Percentiles rank a stretch among this genome's conserved stretches.
Evolutionary conservation across 2,888 invertebrate genomes (phyloP).

Genomic region (Tinea trinotella): DNA sequence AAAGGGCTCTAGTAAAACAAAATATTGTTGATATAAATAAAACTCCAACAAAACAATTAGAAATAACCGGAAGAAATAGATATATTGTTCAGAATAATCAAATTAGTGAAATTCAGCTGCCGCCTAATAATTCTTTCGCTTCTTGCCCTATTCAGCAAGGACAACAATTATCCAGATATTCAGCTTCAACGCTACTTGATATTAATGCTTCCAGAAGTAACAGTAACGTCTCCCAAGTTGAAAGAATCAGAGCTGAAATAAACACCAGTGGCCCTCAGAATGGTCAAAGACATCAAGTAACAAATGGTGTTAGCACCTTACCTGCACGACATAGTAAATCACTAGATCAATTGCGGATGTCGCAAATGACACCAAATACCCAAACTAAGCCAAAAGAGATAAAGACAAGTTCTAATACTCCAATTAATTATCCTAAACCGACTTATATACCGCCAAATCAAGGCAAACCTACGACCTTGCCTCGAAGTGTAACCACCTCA

Average conservation of each 20-base stretch:
- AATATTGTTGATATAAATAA: conserved; percentile 52
- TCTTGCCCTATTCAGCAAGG: conserved; percentile 61
- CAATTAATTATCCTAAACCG: conserved; percentile 60
- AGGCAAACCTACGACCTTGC: conserved; percentile 61
- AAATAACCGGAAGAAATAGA: conserved; percentile 62
- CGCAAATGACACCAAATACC: conserved; percentile 49
- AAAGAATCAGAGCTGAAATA: conserved; percentile 42
- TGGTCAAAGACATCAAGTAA: conserved; percentile 51
- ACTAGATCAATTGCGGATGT: conserved; percentile 81
- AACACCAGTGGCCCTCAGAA: conserved; percentile 37
- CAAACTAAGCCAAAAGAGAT: conserved; percentile 45
- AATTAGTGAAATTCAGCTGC: conserved; percentile 66
- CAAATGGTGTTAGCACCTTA: conserved; percentile 66
- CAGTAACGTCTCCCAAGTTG: conserved; percentile 37
- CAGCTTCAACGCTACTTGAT: conserved; percentile 71
- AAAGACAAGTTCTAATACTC: conserved; percentile 53
- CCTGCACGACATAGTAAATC: conserved; percentile 87
- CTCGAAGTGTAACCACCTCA: conserved; percentile 62
- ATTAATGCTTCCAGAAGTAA: conserved; percentile 47
- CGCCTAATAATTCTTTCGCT: conserved; percentile 53
- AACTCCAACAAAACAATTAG: conserved; percentile 57
- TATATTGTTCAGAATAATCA: conserved; percentile 69
- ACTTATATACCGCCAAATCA: conserved; percentile 55
- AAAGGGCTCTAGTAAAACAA: conserved; percentile 60
- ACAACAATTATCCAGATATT: conserved; percentile 70